Evolutionary conservation across 2,113 vertebrate genomes (phyloP), one percentile per base, ranked within the genome.

Genomic region (Elachura formosa): DNA sequence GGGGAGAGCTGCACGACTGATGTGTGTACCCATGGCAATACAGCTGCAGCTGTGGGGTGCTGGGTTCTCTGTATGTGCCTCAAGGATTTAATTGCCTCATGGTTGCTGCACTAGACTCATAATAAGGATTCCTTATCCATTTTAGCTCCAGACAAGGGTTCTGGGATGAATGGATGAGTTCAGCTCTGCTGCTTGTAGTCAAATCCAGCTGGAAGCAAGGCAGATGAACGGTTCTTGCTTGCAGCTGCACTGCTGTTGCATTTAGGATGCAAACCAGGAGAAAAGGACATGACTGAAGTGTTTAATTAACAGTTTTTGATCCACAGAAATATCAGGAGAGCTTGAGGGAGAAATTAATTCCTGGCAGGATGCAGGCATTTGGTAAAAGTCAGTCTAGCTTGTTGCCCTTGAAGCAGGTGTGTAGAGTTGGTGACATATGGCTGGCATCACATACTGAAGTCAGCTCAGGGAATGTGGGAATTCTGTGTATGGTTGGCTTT

Each of bases 321-420:
- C 26, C 14, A 24, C 12, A 12, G 61, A 91, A 94, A 83, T 79
- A 59, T 91, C 78, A 82, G 62, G 22, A 75, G 54, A 28, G 26
- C 62, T 59, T 79, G 38, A 85, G 74, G 78, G 90, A 94, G 49
- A 58, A 73, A 73, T 85, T 63, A 93, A 61, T 78, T 78, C 69
- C 69, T 82, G 43, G 12, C 45, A 78, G 61, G 69, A 75, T 38
- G 45, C 87, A 93, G 45, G n/a, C 25, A 25, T 40, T 81, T 67
- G 28, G 29, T 87, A 26, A n/a, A 72, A 94, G 64, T 51, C 33
- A 34, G 19, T 74, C 48, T 36, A 81, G 56, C 17, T 38, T 31
- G 54, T 1, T 88, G 58, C 55, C 74, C 61, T 75, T 49, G 56
- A 51, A 84, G 34, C 45, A 56, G 72, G 33, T 51, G 15, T 43